phyloP scores from a whole-genome alignment of 2,113 vertebrate genomes.

The Cyphomyrus plagiostoma region DNA sequence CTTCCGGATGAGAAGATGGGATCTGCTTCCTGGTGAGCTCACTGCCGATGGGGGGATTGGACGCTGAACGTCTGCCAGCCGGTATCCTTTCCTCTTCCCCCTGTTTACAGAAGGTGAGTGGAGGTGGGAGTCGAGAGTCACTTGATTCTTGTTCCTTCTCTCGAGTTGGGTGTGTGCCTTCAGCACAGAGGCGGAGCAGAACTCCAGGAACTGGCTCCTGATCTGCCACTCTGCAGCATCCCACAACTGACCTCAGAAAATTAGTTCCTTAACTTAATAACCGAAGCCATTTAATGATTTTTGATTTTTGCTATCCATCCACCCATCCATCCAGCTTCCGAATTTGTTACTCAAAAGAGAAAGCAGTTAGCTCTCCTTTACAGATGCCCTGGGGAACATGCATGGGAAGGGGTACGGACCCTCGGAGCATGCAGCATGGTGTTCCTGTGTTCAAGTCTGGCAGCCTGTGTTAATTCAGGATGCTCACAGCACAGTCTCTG shows the following conservation, averaged over 20 bases:
- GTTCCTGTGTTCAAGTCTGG: neutral
- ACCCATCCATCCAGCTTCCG: neutral
- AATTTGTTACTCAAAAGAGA: neutral
- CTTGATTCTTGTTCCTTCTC: neutral
- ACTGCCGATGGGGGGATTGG: neutral
- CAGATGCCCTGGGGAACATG: neutral
- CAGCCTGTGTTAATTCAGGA: neutral
- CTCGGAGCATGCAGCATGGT: neutral
- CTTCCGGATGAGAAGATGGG: neutral
- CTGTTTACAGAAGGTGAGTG: neutral
- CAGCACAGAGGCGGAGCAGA: neutral
- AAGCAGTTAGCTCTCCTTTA: neutral
- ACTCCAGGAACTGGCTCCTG: neutral
- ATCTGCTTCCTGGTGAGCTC: neutral
- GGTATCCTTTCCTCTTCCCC: neutral
- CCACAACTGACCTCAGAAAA: neutral
- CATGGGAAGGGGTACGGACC: neutral
- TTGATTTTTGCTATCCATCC: neutral
- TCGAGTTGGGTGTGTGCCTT: neutral
- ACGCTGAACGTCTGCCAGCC: neutral
- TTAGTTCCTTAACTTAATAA: neutral
- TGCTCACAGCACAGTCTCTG: neutral
- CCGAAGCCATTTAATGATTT: neutral
- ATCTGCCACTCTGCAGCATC: neutral
- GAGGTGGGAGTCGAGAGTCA: neutral